Evolutionary conservation across 2,888 invertebrate genomes (phyloP), one percentile per base, ranked within the genome.

Genomic region (Erebia aethiops): DNA sequence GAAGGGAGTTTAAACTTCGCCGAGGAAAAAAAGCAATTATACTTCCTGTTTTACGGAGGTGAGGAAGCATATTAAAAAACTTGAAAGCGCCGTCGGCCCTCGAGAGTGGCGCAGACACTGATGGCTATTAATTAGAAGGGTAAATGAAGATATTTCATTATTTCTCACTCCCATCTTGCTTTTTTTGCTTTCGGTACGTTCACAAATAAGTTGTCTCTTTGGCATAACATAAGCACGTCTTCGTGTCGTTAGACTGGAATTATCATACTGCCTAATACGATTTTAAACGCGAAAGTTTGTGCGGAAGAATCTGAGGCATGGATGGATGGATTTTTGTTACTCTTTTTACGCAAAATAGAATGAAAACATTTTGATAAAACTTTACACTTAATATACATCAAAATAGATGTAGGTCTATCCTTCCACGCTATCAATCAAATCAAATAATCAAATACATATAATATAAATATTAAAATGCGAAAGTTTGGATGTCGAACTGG

Each of bases 121-220:
- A 92, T 92, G 92, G 89, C 91, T 86, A 92, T 92, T 93, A 92
- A 93, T 93, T 93, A 93, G 90, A 91, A 92, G 92, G 91, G 91
- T 89, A 75, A 74, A 74, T 91, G 87, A 89, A 92, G 90, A 91
- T 90, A 91, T 92, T 91, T 87, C 87, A 91, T 91, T 92, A 90
- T 90, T 88, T 86, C 88, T 86, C 77, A 81, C 77, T 83, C 83
- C 82, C 80, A 82, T 60, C 77, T 76, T 75, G 13, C 26, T 78
- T 80, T 78, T 66, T 67, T 67, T 58, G 67, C 58, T 67, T 58
- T 67, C 18, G 11, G 26, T 21, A 10, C 58, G 58, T 58, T 67
- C 35, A 58, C 54, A 49, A 67, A 58, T 67, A 49, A 67, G 58
- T 58, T 26, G n/a, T 14, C 49, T 26, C 35, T 65, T 43, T 65